Base-by-base conservation (phyloP, 2,797 vertebrate species). In the Tenualosa thibaudeaui region DNA sequence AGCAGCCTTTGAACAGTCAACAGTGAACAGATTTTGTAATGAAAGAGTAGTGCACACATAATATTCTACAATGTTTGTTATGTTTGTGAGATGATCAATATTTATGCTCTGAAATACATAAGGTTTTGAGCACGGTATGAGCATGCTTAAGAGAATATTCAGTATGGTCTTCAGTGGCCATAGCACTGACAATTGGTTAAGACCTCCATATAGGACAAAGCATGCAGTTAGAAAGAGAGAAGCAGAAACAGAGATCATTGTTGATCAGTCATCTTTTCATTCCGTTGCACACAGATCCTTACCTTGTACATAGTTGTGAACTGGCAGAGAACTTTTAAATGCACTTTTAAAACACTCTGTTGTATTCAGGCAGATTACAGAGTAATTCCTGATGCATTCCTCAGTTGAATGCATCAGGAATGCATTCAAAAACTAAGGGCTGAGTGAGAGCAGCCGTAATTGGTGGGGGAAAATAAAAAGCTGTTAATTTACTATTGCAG, bases 401-500 rank as follows among this genome's bases (percentile, higher is more conserved):
- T n/a, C n/a, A n/a, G n/a, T n/a, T n/a, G n/a, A n/a, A n/a, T n/a
- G n/a, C n/a, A n/a, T n/a, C n/a, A n/a, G n/a, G n/a, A n/a, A n/a
- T n/a, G n/a, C n/a, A n/a, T n/a, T 78, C 37, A 78, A 22, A 78
- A 46, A 6, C 15, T 17, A 86, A 81, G 31, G 81, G 37, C 26
- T 82, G 71, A 54, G 62, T 75, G 82, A 40, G 43, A 89, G 82
- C 86, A 84, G 86, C 81, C 85, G 84, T 19, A 85, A 78, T 68
- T 83, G 26, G 65, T 46, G 43, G 83, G 60, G 13, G 40, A 54
- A 68, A 50, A 53, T 81, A 56, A 50, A 84, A 84, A 62, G 83
- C 83, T 26, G 83, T 85, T 85, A 88, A 53, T 87, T 88, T 90
- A 87, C 87, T 85, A 85, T 88, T 84, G 46, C 81, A 82, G 84